A percentile compares a stretch with the other conserved stretches of the same genome.
Evolutionary conservation across 2,888 invertebrate genomes (phyloP).

Genomic region (Acronicta leporina): DNA sequence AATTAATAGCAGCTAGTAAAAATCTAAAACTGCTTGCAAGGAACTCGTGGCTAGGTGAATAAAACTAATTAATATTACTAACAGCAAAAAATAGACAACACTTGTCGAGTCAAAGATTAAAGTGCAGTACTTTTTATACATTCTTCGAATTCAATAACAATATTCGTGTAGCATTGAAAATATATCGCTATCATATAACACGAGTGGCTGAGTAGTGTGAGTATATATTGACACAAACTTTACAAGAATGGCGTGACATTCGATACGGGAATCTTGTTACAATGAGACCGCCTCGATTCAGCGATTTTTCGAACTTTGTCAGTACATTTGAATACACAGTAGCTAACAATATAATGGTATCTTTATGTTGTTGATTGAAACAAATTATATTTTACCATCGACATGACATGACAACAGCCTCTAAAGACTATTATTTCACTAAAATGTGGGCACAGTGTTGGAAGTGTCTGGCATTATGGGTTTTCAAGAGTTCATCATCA

Average conservation of each 20-base stretch:
- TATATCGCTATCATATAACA: constrained; percentile 22
- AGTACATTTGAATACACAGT: constrained; percentile 18
- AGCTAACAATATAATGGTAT: constrained; percentile 14
- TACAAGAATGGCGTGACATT: constrained; percentile 60
- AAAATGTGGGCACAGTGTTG: constrained; percentile 37
- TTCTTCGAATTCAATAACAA: constrained; percentile 34
- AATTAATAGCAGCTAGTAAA: constrained; percentile 27
- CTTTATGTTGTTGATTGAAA: constrained; percentile 7
- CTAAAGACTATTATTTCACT: constrained; percentile 7
- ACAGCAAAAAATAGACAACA: constrained; percentile 38
- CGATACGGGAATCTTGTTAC: constrained; percentile 59
- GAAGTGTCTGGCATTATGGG: constrained; percentile 31
- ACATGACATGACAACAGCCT: constrained; percentile 12
- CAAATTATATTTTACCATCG: constrained; percentile 11
- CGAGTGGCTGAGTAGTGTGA: constrained; percentile 6
- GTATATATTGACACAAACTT: constrained; percentile 34
- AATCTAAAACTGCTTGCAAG: constrained; percentile 30
- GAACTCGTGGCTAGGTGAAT: constrained; percentile 36
- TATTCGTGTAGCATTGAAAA: constrained; percentile 18
- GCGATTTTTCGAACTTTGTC: constrained; percentile 51
- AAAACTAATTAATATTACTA: constrained; percentile 48
- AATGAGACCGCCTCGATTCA: constrained; percentile 66
- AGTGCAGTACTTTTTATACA: constrained; percentile 46
- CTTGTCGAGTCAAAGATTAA: constrained; percentile 49
- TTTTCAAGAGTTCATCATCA: constrained; percentile 32